Percentiles rank a stretch among this genome's conserved stretches.
Evolutionary conservation across 2,797 vertebrate species (phyloP).

Genomic region (Parambassis ranga): DNA sequence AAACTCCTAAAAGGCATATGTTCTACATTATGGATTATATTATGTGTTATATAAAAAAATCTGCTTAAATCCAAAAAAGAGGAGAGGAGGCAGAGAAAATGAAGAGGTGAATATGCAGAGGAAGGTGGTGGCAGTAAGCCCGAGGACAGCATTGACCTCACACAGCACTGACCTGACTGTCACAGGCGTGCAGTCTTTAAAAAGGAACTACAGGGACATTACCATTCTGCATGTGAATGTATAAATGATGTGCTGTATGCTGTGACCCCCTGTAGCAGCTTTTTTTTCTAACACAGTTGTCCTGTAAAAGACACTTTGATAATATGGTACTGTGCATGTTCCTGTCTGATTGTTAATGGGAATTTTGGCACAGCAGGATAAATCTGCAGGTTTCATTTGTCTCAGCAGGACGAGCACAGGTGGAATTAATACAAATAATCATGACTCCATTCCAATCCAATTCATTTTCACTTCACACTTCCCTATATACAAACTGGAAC

Average conservation of each 20-base stretch:
- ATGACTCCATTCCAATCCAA: background rate
- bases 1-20: too few relatives aligned
- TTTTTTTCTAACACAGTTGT: background rate
- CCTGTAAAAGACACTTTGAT: background rate
- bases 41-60: background rate
- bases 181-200: background rate
- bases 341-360: background rate
- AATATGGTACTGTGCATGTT: background rate
- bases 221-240: background rate
- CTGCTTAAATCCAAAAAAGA: background rate
- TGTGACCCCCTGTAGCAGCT: background rate
- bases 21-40: too few relatives aligned
- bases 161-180: constrained; percentile 1
- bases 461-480: too few relatives aligned
- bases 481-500: too few relatives aligned
- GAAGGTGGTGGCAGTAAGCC: constrained; percentile 2
- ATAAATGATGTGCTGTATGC: background rate
- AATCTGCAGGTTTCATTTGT: background rate
- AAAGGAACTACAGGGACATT: background rate
- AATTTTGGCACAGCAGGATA: background rate
- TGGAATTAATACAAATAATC: background rate
- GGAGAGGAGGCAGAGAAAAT: background rate
- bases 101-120: background rate
- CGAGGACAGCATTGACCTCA: constrained; percentile 14
- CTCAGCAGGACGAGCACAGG: background rate